Evolutionary conservation across 2,888 invertebrate genomes (phyloP), one percentile per base, ranked within the genome.

Genomic region (Ophion costatus): DNA sequence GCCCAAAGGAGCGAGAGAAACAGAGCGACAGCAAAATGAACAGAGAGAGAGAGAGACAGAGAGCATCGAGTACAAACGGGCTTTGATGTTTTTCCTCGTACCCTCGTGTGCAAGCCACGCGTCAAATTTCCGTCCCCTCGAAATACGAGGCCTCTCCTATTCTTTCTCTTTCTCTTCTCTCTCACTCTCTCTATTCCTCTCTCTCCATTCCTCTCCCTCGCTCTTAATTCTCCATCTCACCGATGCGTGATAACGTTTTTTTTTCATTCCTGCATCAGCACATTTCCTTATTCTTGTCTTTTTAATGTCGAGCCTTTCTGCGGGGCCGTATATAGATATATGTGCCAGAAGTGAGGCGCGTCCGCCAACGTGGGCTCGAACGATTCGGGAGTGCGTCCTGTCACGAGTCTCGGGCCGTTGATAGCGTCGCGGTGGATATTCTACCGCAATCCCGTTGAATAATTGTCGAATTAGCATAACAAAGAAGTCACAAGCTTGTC

Each of bases 391-490:
- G 51, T 14, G 14, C 51, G 51, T 17, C 51, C 11, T 51, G 51
- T 51, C 11, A 45, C 29, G 29, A 29, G 29, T 38, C 5, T 7
- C 1, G 38, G 38, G 75, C 24, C 57, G 42, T 75, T 33, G 74
- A 33, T 59, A 61, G 56, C 73, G 61, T 73, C 59, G 80, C 1
- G 73, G 74, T 22, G 42, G 38, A 75, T 59, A 51, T 59, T 66
- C 24, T 14, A 59, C 56, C n/a, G 64, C 59, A 17, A 45, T 74
- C 45, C 67, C 57, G 73, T 85, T 80, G 80, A 90, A 90, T 91
- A 91, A 91, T 91, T 89, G 88, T 87, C 87, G 87, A 88, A 91
- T 92, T 92, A 91, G 91, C 91, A 91, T 92, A 89, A 91, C 91
- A 92, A 91, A 91, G 90, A 87, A 89, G 88, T 61, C 61, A 64